Base-by-base conservation (phyloP, 2,113 vertebrate species). In the Thermophis baileyi region DNA sequence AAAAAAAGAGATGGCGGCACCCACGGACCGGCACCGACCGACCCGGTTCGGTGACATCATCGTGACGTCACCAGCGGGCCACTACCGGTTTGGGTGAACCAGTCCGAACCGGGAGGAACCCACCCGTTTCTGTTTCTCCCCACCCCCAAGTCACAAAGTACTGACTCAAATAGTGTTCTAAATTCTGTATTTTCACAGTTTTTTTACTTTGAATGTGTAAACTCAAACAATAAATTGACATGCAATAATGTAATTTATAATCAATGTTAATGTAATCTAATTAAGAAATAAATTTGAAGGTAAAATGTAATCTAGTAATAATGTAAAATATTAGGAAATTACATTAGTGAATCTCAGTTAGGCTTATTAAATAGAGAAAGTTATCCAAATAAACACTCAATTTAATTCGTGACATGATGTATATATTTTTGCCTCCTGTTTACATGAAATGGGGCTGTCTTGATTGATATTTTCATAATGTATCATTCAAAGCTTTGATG, bases 361-460 rank as follows among this genome's bases (percentile, higher is more conserved):
- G 3, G 10, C 63, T 93, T 93, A 93, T 55, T 92, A 90, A 86
- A 81, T 24, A 4, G 25, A 90, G 44, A 81, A 16, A 24, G 74
- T 88, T 54, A 2, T 85, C 30, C n/a, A 69, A 46, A 74, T 18
- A 85, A 89, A 0, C 86, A 35, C 49, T 47, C 85, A 27, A n/a
- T n/a, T 93, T 94, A 92, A 92, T 53, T 92, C 88, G 7, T 69
- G n/a, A 88, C 47, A 92, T 63, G 60, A 87, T 91, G 1, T 91
- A 40, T 91, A 69, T 92, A 24, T 6, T 47, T 92, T 93, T 93
- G 40, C 47, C 51, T 93, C 30, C 63, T 90, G 35, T 22, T 94
- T 94, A 93, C n/a, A 89, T 87, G 89, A 93, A 53, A 14, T 11
- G 14, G 11, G 12, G 14, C 40, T 92, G 35, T 60, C 87, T 92